Percentiles rank a stretch among this genome's conserved stretches.
Conservation (phyloP, 1,140 invertebrate genomes). For the Scaptomyza pallida region DNA sequence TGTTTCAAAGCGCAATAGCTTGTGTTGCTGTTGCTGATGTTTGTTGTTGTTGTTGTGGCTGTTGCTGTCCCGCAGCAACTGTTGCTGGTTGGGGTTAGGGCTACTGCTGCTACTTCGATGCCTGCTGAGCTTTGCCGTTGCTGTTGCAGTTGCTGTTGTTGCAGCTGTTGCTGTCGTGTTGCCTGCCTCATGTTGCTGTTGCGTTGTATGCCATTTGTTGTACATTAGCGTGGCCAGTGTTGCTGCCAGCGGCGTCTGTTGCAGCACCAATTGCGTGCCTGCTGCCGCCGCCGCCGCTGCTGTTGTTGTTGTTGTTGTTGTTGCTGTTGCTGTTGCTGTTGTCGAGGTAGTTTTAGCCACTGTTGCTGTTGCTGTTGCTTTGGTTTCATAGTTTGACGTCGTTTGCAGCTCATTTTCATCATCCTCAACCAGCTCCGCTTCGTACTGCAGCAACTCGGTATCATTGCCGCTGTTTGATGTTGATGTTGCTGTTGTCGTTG, state of each 20-base stretch:
- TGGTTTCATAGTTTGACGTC: slow-evolving; percentile 63
- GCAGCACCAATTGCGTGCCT: slow-evolving; percentile 57
- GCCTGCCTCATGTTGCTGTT: slow-evolving; percentile 44
- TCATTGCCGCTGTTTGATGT: slow-evolving; percentile 39
- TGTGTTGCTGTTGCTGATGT: slow-evolving; percentile 30
- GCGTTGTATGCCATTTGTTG: slow-evolving; percentile 56
- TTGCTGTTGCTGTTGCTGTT: slow-evolving; percentile 37
- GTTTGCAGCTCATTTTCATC: slow-evolving; percentile 39
- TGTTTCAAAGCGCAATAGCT: slow-evolving; percentile 16
- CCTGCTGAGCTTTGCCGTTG: slow-evolving; percentile 35
- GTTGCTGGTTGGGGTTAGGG: slow-evolving; percentile 25
- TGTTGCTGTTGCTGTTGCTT: slow-evolving; percentile 57
- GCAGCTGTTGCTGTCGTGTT: slow-evolving; percentile 2
- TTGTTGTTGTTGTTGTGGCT: slow-evolving; percentile 39
- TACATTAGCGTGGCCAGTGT: slow-evolving; percentile 48
- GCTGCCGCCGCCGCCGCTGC: slow-evolving; percentile 21
- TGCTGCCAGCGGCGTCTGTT: slow-evolving; percentile 63
- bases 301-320: slow-evolving; percentile 47
- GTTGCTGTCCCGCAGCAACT: slow-evolving; percentile 29
- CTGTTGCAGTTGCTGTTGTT: slow-evolving; percentile 24
- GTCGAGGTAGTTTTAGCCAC: slow-evolving; percentile 45
- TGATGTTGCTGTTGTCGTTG: slow-evolving; percentile 22
- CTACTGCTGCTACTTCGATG: slow-evolving; percentile 28
- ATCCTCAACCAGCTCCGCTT: slow-evolving; percentile 58
- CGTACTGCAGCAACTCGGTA: slow-evolving; percentile 63